Evolutionary conservation across 2,797 vertebrate species (phyloP).

Genomic region (Vultur gryphus): DNA sequence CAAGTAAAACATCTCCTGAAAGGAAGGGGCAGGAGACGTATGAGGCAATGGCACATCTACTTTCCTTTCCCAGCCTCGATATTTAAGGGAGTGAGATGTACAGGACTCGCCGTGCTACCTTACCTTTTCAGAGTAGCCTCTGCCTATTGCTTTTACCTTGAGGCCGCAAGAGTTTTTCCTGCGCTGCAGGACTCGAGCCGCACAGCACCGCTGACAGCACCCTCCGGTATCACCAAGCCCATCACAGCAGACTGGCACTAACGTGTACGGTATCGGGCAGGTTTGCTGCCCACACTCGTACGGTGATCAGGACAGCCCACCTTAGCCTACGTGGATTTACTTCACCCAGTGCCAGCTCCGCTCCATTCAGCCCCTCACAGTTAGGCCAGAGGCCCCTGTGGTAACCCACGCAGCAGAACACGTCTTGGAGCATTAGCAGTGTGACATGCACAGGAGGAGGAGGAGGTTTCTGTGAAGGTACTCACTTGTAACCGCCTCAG

Average conservation of each 20-base stretch:
- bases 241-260: no score
- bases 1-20: neutral
- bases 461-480: neutral
- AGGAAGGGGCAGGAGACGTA: neutral
- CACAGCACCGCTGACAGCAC: neutral
- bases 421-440: neutral
- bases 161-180: neutral
- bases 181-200: rapidly evolving
- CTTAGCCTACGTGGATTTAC: no score
- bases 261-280: rapidly evolving
- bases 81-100: neutral
- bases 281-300: rapidly evolving
- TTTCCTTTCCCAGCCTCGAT: neutral
- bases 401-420: neutral
- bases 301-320: neutral
- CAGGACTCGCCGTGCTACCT: neutral
- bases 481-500: neutral
- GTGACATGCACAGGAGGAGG: neutral
- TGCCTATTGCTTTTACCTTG: neutral
- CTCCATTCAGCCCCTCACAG: neutral
- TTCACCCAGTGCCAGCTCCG: no score
- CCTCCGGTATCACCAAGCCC: rapidly evolving
- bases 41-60: neutral
- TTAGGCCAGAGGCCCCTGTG: neutral
- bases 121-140: neutral